Evolutionary conservation across 92 coral and sea anemone genomes (phyloP).

Genomic region (Epizoanthus illoricatus): DNA sequence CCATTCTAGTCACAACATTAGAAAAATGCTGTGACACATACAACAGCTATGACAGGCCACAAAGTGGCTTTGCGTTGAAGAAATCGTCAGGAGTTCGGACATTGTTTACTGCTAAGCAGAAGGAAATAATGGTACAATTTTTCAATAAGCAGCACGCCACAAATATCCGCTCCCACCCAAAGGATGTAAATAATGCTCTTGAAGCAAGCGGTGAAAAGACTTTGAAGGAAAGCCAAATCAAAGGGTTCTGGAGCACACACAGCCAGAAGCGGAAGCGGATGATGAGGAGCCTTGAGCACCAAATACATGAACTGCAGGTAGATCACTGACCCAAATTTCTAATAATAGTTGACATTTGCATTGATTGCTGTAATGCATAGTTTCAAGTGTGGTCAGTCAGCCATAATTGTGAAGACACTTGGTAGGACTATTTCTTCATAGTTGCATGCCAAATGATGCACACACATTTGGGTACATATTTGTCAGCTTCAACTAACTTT

Average conservation of each 20-base stretch:
- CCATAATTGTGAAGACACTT: too few species aligned
- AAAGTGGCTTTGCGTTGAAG: slow-evolving; percentile 33
- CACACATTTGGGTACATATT: too few species aligned
- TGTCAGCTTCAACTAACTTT: too few species aligned
- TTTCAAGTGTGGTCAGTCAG: too few species aligned
- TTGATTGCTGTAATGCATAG: too few species aligned
- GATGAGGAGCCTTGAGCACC: slow-evolving; percentile 26
- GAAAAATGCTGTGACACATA: neutral
- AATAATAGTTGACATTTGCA: too few species aligned
- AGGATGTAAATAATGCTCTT: slow-evolving; percentile 47
- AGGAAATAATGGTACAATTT: slow-evolving; percentile 46
- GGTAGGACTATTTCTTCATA: too few species aligned
- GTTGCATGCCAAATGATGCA: too few species aligned
- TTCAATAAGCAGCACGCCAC: slow-evolving; percentile 42
- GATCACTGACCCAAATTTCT: too few species aligned
- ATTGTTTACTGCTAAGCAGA: slow-evolving; percentile 50
- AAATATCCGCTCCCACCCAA: slow-evolving; percentile 47
- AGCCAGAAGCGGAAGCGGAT: slow-evolving; percentile 52
- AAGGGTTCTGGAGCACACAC: slow-evolving; percentile 60
- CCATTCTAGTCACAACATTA: neutral
- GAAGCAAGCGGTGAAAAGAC: slow-evolving; percentile 39
- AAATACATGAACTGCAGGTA: neutral
- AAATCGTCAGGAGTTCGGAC: slow-evolving; percentile 22
- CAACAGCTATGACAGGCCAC: neutral
- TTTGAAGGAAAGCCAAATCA: slow-evolving; percentile 55